Evolutionary conservation across 2,113 vertebrate genomes (phyloP), one percentile per base, ranked within the genome.

Genomic region (Pteruthius melanotis): DNA sequence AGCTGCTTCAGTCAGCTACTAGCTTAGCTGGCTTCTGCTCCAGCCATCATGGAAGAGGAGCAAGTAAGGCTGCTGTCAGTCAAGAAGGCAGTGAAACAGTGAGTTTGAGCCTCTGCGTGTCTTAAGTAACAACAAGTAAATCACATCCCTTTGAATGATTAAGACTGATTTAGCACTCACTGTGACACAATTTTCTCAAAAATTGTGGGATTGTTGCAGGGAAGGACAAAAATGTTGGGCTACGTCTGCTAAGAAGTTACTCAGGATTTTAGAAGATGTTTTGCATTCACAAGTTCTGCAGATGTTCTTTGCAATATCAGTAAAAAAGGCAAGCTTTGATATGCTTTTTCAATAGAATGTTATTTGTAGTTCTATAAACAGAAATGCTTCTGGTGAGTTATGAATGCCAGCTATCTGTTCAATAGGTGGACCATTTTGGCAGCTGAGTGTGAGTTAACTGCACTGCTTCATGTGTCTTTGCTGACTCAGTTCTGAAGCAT

Each of bases 301-400:
- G 87, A 89, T 77, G 63, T 66, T 47, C 42, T 87, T 72, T 89
- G 50, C 15, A 72, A 18, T 72, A 52, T 59, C 66, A 81, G 28
- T 76, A 24, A 66, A 40, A 91, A 94, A 54, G 45, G 19, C 50
- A 77, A 85, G 27, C 57, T 83, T 82, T 85, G 12, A 75, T 66
- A 71, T 27, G 45, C 35, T 81, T 87, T 83, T 72, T 87, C 37
- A 86, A 37, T 8, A 42, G 61, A 72, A 39, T 90, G 63, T 47
- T 66, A 28, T 94, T 96, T 93, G 56, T 83, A 95, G 78, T 89
- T 94, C 85, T 77, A 89, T 87, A 83, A 68, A 85, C 82, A 79
- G 10, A 93, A 83, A 75, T 71, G 20, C 37, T 78, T 74, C 65
- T 71, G 45, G 16, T 66, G 24, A 70, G 27, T 87, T 77, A 60